A percentile compares a stretch with the other conserved stretches of the same genome.
Conservation (phyloP, 2,113 vertebrate species). For the Ursus arctos region DNA sequence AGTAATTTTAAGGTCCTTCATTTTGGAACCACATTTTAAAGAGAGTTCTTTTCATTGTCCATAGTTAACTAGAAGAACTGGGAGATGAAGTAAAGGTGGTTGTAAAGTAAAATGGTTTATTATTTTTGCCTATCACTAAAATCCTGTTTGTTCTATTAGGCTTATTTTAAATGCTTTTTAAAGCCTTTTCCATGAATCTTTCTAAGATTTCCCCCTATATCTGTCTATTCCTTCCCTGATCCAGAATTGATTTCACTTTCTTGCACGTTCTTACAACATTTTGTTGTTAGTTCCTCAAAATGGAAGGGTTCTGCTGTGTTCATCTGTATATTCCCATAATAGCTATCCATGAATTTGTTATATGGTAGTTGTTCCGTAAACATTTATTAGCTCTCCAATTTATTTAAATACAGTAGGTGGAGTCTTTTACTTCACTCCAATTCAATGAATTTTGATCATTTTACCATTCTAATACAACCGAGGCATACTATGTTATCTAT, state of each 20-base stretch:
- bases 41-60: not conserved
- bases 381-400: not conserved
- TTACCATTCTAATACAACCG: not conserved
- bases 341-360: not conserved
- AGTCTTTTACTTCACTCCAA: constrained; percentile 19
- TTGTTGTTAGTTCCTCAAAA: not conserved
- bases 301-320: not conserved
- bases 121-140: constrained; percentile 2
- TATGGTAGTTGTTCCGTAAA: not conserved
- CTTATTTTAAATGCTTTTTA: not conserved
- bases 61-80: constrained; percentile 34
- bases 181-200: constrained; percentile 11
- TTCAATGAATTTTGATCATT: constrained; percentile 13
- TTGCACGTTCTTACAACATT: not conserved
- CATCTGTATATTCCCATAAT: not conserved
- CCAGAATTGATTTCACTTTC: not conserved
- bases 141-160: not conserved
- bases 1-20: constrained; percentile 23
- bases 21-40: constrained; percentile 3
- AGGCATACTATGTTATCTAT: not conserved
- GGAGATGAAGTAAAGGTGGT: constrained; percentile 19
- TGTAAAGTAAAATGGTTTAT: constrained; percentile 38
- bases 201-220: not conserved
- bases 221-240: not conserved
- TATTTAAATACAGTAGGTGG: constrained; percentile 9